Evolutionary conservation across 1,140 invertebrate species (phyloP), one percentile per base, ranked within the genome.

Genomic region (Rhysida immarginata): DNA sequence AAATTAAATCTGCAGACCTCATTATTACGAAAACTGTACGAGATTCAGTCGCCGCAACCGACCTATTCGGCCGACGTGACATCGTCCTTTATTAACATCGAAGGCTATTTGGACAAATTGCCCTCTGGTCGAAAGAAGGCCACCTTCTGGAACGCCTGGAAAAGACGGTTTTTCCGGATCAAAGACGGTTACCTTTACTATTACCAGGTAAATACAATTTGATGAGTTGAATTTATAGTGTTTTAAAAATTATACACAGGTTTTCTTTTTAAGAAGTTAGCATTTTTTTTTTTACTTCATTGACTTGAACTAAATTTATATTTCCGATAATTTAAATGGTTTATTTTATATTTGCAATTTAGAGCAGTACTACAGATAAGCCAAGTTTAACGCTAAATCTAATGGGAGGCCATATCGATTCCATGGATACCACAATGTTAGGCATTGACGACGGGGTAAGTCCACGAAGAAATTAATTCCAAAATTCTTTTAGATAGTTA

Each of bases 111-210:
- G 64, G 76, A 77, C 55, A 75, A 75, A 58, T 63, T 78, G 35
- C 76, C 76, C 0, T 71, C 74, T 55, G 74, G 74, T 24, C 71
- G 74, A 60, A 73, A 72, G 55, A 77, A 77, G 59, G 69, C 72
- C 1, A 78, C 77, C 0, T 71, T 78, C 51, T 74, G 77, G 66
- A 79, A 78, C 61, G 77, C 77, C 25, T 79, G 77, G 77, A 77
- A 77, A 61, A 65, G 70, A 55, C 65, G 72, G 53, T 79, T 74
- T 62, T 77, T 76, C 63, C 64, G 68, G 58, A 68, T 73, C 2
- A 66, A 69, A 53, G 69, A 75, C 64, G 77, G 77, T 18, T 71
- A 70, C 64, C 62, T 78, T 0, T 69, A 69, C 61, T 75, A 71
- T 60, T 78, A 71, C 65, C 74, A 77, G 67, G 75, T 35, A 16